Conservation (phyloP, 2,888 invertebrate genomes). For the Parnassius glacialis region DNA sequence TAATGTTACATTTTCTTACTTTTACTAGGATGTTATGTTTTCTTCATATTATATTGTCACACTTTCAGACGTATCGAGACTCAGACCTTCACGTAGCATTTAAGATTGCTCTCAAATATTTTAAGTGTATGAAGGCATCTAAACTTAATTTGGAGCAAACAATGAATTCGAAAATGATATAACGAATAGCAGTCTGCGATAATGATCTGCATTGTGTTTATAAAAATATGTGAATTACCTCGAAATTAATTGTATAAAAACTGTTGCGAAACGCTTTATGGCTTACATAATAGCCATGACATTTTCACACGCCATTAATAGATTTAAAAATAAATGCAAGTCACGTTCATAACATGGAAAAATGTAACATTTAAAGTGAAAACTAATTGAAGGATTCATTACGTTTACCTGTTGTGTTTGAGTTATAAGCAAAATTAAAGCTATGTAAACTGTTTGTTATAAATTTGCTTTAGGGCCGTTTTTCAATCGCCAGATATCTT, state of each 20-base stretch:
- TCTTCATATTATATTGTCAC: too few relatives aligned
- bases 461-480: too few relatives aligned
- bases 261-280: slow-evolving; percentile 33
- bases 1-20: too few relatives aligned
- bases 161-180: slow-evolving; percentile 30
- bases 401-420: too few relatives aligned
- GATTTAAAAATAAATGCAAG: slow-evolving; percentile 9
- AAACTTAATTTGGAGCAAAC: slow-evolving; percentile 8
- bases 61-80: too few relatives aligned
- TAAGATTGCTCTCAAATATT: too few relatives aligned
- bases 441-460: too few relatives aligned
- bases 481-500: too few relatives aligned
- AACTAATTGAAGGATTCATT: too few relatives aligned
- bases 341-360: background rate
- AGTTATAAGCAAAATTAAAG: too few relatives aligned
- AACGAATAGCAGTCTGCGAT: slow-evolving; percentile 27
- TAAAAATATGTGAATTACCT: slow-evolving; percentile 59
- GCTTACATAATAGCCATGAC: slow-evolving; percentile 31
- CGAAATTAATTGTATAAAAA: slow-evolving; percentile 39
- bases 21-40: too few relatives aligned
- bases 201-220: slow-evolving; percentile 36
- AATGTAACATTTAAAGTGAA: background rate
- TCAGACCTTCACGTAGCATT: too few relatives aligned
- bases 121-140: background rate
- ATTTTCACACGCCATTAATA: slow-evolving; percentile 29